Base-by-base conservation (phyloP, 2,797 vertebrate genomes). In the Acipenser oxyrinchus region DNA sequence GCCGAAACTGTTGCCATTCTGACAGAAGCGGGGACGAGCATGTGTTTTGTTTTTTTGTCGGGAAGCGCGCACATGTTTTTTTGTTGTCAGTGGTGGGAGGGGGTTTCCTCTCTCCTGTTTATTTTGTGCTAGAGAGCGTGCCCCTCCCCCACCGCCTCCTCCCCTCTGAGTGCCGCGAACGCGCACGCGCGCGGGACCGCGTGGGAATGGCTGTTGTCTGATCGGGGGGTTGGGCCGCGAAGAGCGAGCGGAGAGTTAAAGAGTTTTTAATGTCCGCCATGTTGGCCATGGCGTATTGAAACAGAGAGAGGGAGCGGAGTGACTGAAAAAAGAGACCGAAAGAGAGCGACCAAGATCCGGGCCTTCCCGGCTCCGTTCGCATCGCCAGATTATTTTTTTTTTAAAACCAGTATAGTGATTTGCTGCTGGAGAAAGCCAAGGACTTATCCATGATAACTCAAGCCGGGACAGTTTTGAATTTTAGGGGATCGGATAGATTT, bases 251-350 rank as follows among this genome's bases (percentile, higher is more conserved):
- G 83, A 91, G 92, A 92, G 91, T 92, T 86, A 85, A 80, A 92
- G 92, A 96, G 90, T 93, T 93, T 90, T 95, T 95, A 95, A 97
- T 97, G 95, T 96, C 95, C 93, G 94, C 95, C 95, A 96, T 96
- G 94, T 96, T 97, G 93, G 91, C 93, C 91, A 93, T 94, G 94
- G 94, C 94, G 94, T 91, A 92, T 86, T 97, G 94, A 96, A 79
- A 91, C 87, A 88, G 84, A 91, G 91, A 81, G 87, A 85, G 90
- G 88, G 87, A 84, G 88, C 90, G 91, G 91, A 89, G 87, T 85
- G 76, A 79, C 80, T 77, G 83, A 79, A 84, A 85, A 83, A 86
- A 82, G 88, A 90, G 84, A 87, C 86, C 92, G 90, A 87, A 79
- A 89, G 87, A 87, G 88, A 89, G 87, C 92, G 86, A 92, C 87